Evolutionary conservation across 37 sponge, comb jelly and placozoan species (phyloP), one percentile per base, ranked within the genome.

Genomic region (Cladorhizidae sp.): DNA sequence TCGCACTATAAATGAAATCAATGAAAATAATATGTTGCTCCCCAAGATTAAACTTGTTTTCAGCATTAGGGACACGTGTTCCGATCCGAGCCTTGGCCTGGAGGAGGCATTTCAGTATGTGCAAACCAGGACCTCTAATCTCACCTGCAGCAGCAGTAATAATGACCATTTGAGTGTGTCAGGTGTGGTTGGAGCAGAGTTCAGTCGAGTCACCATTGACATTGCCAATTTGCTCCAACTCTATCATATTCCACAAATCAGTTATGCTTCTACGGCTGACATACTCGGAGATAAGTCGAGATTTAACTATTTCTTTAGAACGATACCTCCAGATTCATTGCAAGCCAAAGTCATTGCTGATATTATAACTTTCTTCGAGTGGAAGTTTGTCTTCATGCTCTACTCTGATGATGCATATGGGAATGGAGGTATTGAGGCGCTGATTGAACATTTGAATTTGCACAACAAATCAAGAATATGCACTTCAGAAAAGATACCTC

Each of bases 241-340:
- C 23, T 94, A 92, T 67, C 25, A 72, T 36, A 75, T 94, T 22
- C 92, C 95, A 31, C 92, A 89, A 78, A 78, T 94, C 26, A 84
- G 88, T 38, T 88, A 88, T 57, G 83, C 83, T 18, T 83, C 92
- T 25, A 92, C 95, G 29, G 75, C 80, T 25, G 67, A 55, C 15
- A 23, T 78, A 25, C 75, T 94, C 6, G 88, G 92, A 51, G 92
- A 94, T 56, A 89, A 82, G 40, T 76, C 79, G 11, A 40, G 84
- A 2, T 94, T 84, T 75, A 76, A 84, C 23, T 94, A 85, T 59
- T 94, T 94, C 77, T 72, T 94, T 28, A 85, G 95, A 20, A 88
- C 88, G 3, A 57, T 92, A 20, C 92, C 95, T 58, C 89, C 95
- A 23, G 95, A 94, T 77, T 51, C 29, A 6, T 79, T 86, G 45